Base-by-base conservation (phyloP, 2,888 invertebrate species). In the Macrophya alboannulata region DNA sequence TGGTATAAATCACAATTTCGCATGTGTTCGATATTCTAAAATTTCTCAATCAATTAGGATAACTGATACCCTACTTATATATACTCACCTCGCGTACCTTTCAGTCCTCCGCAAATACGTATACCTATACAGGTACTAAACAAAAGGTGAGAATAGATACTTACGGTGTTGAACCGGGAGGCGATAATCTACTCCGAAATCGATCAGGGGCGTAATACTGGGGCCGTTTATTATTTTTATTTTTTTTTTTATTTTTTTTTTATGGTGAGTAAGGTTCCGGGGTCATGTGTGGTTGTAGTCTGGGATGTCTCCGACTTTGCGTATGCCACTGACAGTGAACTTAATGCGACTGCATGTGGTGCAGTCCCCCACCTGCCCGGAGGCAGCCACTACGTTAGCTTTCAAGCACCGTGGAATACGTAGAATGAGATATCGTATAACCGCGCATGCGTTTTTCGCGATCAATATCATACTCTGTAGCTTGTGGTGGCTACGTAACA, bases 311-410 rank as follows among this genome's bases (percentile, higher is more conserved):
- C 51, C 17, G 31, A 6, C 51, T 31, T n/a, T 31, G 76, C 51
- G 21, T 74, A 74, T 77, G 31, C 76, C 76, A 77, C 77, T 77
- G 77, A 77, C 77, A 77, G 51, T 77, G 55, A 77, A 77, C 77
- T 77, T 77, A 77, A 55, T 55, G 37, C n/a, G 12, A 77, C 77
- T 55, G 77, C 77, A 77, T 74, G 72, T 74, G 72, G 43, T 74
- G 72, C 72, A 74, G 72, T 77, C 37, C 77, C 77, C 77, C 77
- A 25, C 77, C 77, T 55, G 77, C 77, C 77, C 77, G 77, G 6
- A 77, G 77, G 77, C 77, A 77, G 55, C 55, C 6, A 55, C 77
- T 51, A 74, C n/a, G 72, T 43, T 17, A 45, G 25, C 21, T 45
- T 74, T 45, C 12, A n/a, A 45, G 72, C n/a, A 74, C 72, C 45